Percentiles rank a stretch among this genome's conserved stretches.
Conservation (phyloP, 2,113 vertebrate genomes). For the Phaethon lepturus region DNA sequence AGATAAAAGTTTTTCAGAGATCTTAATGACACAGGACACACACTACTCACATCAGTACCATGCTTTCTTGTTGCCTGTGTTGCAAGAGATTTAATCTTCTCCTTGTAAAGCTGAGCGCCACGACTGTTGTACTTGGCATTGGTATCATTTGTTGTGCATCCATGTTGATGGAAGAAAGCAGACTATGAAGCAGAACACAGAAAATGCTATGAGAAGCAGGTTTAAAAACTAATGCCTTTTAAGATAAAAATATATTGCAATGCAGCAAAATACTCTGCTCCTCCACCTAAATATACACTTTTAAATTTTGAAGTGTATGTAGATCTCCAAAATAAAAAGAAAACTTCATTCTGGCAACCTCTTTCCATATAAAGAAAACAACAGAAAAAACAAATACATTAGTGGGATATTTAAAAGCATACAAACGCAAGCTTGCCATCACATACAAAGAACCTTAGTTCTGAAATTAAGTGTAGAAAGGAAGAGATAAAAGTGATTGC, state of each 20-base stretch:
- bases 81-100: constrained; percentile 87
- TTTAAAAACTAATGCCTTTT: neutral
- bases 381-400: neutral
- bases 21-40: neutral
- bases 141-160: constrained; percentile 83
- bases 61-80: constrained; percentile 86
- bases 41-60: constrained; percentile 87
- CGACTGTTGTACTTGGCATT: constrained; percentile 94
- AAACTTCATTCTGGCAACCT: neutral
- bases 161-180: constrained; percentile 91
- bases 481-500: neutral
- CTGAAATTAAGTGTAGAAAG: neutral
- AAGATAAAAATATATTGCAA: neutral
- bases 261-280: neutral
- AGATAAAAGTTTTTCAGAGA: neutral
- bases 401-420: neutral
- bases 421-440: neutral
- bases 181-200: constrained; percentile 70
- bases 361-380: neutral
- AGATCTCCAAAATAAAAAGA: neutral
- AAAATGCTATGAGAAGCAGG: neutral
- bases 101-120: constrained; percentile 87
- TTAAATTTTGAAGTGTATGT: neutral
- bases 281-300: neutral
- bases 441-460: neutral